Evolutionary conservation across 1,140 invertebrate species (phyloP).

Genomic region (Carcinoscorpius rotundicauda): DNA sequence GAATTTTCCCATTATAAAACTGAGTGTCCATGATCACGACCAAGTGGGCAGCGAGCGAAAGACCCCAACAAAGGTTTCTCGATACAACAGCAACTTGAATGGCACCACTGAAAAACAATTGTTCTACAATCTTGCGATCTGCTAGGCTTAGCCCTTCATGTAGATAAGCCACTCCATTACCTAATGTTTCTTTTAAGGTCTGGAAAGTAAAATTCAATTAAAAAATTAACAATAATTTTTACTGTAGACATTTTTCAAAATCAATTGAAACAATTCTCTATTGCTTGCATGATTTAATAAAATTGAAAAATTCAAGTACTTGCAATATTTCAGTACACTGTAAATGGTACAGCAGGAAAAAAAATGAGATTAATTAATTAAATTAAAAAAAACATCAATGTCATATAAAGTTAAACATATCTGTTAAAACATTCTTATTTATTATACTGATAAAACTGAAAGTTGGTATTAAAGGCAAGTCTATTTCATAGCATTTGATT

Average conservation of each 20-base stretch:
- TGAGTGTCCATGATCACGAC: conserved; percentile 98
- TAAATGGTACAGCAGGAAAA: too few relatives aligned
- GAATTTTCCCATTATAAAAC: conserved; percentile 84
- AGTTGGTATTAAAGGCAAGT: not conserved
- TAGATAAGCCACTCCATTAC: conserved; percentile 91
- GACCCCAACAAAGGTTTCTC: conserved; percentile 79
- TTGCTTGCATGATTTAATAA: too few relatives aligned
- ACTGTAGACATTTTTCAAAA: conserved; percentile 18
- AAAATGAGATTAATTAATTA: too few relatives aligned
- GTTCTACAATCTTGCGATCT: conserved; percentile 80
- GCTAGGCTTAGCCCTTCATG: conserved; percentile 79
- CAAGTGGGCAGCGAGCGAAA: conserved; percentile 76
- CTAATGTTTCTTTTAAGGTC: conserved; percentile 69
- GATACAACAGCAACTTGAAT: conserved; percentile 87
- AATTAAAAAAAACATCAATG: too few relatives aligned
- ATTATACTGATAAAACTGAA: not conserved
- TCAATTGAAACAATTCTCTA: too few relatives aligned
- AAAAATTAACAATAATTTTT: conserved; percentile 24
- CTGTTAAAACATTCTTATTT: too few relatives aligned
- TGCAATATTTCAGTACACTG: too few relatives aligned
- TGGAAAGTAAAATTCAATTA: conserved; percentile 27
- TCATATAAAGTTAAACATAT: too few relatives aligned
- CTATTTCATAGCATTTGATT: not conserved
- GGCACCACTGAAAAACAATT: conserved; percentile 83
- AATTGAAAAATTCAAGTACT: too few relatives aligned